Evolutionary conservation across 2,888 invertebrate species (phyloP), one percentile per base, ranked within the genome.

Genomic region (Rotaria macrura): DNA sequence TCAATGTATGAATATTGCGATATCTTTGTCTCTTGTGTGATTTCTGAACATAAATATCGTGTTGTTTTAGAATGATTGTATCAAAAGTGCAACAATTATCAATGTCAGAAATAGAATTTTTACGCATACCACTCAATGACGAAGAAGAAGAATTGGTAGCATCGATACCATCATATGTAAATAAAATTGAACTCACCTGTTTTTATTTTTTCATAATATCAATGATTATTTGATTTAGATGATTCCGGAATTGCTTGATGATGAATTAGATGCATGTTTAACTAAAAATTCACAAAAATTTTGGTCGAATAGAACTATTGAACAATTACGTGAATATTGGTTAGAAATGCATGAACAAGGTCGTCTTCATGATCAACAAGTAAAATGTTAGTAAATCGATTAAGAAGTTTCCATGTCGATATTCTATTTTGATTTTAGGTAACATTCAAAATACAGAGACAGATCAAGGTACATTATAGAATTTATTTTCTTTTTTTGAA

Each of bases 41-140:
- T 43, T 12, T 65, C 9, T 52, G 57, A 54, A 34, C 5, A n/a
- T 57, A 84, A 12, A 4, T 52, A 2, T 84, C 38, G 0, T 9
- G 9, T 20, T 25, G 54, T 83, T 17, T 29, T 34, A 86, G 86
- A 84, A 86, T 86, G 86, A 86, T 86, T 83, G 25, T 43, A 25
- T 65, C 72, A 65, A 85, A 85, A 57, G 29, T 86, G 3, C 79
- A 86, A 85, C 84, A 86, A 54, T 25, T 86, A 23, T 52, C 84
- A 34, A n/a, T 55, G 47, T 84, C 74, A 84, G 74, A 86, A 52
- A 20, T 84, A 49, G 40, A 34, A n/a, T 17, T 40, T 10, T 49
- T 86, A 57, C 49, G 54, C 25, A 47, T 86, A n/a, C 86, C 86
- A 29, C 74, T 86, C 17, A 84, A 34, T 40, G 40, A 84, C 10